A percentile compares a stretch with the other conserved stretches of the same genome.
Conservation (phyloP, 2,797 vertebrate genomes). For the Betta splendens region DNA sequence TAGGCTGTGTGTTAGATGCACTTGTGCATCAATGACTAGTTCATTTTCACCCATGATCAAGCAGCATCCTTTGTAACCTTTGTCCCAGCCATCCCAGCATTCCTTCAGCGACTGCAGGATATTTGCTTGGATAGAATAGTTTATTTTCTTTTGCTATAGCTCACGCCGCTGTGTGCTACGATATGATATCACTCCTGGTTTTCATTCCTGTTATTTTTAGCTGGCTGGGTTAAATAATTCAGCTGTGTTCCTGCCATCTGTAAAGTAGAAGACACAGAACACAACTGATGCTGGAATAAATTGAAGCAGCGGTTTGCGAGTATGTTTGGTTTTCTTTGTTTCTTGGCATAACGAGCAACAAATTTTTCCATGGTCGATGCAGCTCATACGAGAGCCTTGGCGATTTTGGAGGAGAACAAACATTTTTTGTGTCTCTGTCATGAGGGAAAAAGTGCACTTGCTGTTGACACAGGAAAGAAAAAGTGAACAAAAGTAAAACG, state of each 20-base stretch:
- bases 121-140: slow-evolving; percentile 42
- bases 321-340: slow-evolving; percentile 13
- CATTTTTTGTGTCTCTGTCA: slow-evolving; percentile 76
- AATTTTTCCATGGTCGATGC: not conserved
- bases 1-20: not conserved
- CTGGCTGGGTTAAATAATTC: slow-evolving; percentile 55
- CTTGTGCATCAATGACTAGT: slow-evolving; percentile 2
- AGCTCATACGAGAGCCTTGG: slow-evolving; percentile 76
- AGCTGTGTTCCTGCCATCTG: slow-evolving; percentile 47
- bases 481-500: slow-evolving; percentile 65
- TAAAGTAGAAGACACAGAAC: slow-evolving; percentile 39
- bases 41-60: slow-evolving; percentile 16
- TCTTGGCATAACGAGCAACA: slow-evolving; percentile 21
- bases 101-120: slow-evolving; percentile 33
- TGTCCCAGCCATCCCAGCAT: slow-evolving; percentile 37
- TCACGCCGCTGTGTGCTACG: slow-evolving; percentile 29
- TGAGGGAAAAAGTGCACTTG: slow-evolving; percentile 75
- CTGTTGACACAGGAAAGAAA: slow-evolving; percentile 74
- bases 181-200: slow-evolving; percentile 49
- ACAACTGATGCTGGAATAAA: slow-evolving; percentile 39
- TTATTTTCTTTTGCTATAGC: slow-evolving; percentile 32
- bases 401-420: slow-evolving; percentile 61
- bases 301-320: slow-evolving; percentile 15
- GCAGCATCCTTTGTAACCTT: slow-evolving; percentile 27
- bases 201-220: slow-evolving; percentile 67